phyloP scores from a whole-genome alignment of 2,113 vertebrate species.

The Leuciscus idus region DNA sequence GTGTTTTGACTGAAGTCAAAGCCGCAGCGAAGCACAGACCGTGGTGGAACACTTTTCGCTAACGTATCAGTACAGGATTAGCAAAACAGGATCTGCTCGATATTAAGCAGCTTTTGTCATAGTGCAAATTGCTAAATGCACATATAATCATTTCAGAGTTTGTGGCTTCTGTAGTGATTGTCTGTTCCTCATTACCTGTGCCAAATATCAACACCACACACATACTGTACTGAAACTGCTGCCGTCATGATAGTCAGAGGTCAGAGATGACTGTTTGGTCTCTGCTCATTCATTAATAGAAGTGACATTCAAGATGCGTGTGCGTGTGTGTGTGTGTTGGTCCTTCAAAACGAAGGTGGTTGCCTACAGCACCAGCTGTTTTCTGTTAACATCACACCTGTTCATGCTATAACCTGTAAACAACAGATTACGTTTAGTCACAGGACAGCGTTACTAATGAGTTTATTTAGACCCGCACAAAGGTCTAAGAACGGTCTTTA shows the following conservation, averaged over 20 bases:
- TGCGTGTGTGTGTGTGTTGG: conserved; percentile 24
- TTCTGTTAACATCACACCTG: conserved; percentile 73
- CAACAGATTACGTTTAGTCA: conserved; percentile 68
- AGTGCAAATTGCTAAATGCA: neutral
- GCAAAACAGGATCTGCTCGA: conserved; percentile 50
- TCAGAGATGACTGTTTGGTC: conserved; percentile 44
- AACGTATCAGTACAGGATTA: conserved; percentile 79
- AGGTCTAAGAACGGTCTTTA: conserved; percentile 15
- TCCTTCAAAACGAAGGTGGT: conserved; percentile 59
- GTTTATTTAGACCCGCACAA: conserved; percentile 38
- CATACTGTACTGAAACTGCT: conserved; percentile 35
- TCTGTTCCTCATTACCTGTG: conserved; percentile 2
- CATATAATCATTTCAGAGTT: conserved; percentile 5
- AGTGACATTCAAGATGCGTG: conserved; percentile 39
- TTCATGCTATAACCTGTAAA: conserved; percentile 70
- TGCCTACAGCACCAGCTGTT: conserved; percentile 69
- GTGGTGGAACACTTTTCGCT: conserved; percentile 62
- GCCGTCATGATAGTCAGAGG: conserved; percentile 22
- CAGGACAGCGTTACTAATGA: conserved; percentile 45
- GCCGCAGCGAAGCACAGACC: conserved; percentile 78
- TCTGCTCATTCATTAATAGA: conserved; percentile 41
- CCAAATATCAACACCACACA: conserved; percentile 25
- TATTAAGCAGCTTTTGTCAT: neutral
- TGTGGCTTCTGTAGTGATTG: neutral
- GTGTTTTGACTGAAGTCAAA: conserved; percentile 87